Percentiles rank a stretch among this genome's conserved stretches.
phyloP scores from a whole-genome alignment of 2,113 vertebrate genomes.

The Eulacestoma nigropectus region DNA sequence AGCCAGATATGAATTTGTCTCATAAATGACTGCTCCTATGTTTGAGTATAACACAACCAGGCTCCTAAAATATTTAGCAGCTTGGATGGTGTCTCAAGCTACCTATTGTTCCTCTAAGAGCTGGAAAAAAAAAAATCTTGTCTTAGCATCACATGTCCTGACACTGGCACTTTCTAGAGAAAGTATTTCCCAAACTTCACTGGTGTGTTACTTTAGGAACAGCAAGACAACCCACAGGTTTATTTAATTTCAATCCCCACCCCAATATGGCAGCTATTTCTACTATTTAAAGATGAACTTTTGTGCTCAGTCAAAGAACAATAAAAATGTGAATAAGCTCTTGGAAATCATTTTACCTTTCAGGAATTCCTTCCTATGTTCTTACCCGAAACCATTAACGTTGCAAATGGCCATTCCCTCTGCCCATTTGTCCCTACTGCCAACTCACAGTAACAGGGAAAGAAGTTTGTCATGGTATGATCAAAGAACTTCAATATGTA shows the following conservation, averaged over 20 bases:
- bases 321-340: constrained; percentile 47
- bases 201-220: constrained; percentile 90
- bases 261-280: constrained; percentile 72
- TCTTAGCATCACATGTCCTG: constrained; percentile 59
- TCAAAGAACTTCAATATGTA: neutral
- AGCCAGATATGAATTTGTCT: constrained; percentile 71
- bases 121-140: constrained; percentile 35
- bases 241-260: constrained; percentile 72
- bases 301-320: constrained; percentile 79
- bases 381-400: neutral
- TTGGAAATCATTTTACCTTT: constrained; percentile 75
- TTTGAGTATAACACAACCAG: constrained; percentile 67
- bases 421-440: constrained; percentile 72
- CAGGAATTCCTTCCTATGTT: constrained; percentile 75
- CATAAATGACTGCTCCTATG: constrained; percentile 66
- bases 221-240: constrained; percentile 90
- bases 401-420: constrained; percentile 49
- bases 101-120: constrained; percentile 69
- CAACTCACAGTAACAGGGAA: constrained; percentile 70
- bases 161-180: constrained; percentile 61
- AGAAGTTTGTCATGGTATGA: neutral
- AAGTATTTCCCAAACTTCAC: constrained; percentile 67
- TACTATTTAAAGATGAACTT: constrained; percentile 81
- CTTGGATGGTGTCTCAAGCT: constrained; percentile 66
- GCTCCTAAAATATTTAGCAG: constrained; percentile 75